Conservation (phyloP, 2,888 invertebrate species). For the Tolmerus cingulatus region DNA sequence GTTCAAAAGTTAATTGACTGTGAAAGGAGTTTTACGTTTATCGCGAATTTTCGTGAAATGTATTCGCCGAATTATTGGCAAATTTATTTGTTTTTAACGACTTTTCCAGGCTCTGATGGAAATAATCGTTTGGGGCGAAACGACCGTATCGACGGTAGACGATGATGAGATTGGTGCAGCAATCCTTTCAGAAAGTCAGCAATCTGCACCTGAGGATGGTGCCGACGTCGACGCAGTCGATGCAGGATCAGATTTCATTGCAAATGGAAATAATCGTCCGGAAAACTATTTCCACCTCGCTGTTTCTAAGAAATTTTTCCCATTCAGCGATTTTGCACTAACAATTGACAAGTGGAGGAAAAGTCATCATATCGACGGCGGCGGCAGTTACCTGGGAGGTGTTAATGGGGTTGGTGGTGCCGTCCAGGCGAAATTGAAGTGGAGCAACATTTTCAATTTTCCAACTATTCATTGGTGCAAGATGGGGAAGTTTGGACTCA, state of each 20-base stretch:
- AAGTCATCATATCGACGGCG: background rate
- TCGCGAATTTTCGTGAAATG: background rate
- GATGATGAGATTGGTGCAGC: background rate
- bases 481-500: background rate
- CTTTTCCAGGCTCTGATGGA: background rate
- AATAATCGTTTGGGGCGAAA: background rate
- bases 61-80: background rate
- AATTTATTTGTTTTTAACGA: constrained; percentile 6
- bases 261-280: background rate
- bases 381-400: background rate
- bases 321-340: constrained; percentile 8
- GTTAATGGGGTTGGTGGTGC: background rate
- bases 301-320: background rate
- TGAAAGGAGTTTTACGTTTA: constrained; percentile 1
- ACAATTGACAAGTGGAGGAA: constrained; percentile 2
- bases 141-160: background rate
- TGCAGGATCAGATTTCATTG: background rate
- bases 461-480: background rate
- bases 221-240: too few relatives aligned
- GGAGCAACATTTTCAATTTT: background rate
- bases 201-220: background rate
- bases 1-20: constrained; percentile 10
- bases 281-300: constrained; percentile 6
- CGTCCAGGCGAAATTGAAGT: background rate
- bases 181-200: background rate